Evolutionary conservation across 2,888 invertebrate species (phyloP), one percentile per base, ranked within the genome.

Genomic region (Hirudinaria manillensis): DNA sequence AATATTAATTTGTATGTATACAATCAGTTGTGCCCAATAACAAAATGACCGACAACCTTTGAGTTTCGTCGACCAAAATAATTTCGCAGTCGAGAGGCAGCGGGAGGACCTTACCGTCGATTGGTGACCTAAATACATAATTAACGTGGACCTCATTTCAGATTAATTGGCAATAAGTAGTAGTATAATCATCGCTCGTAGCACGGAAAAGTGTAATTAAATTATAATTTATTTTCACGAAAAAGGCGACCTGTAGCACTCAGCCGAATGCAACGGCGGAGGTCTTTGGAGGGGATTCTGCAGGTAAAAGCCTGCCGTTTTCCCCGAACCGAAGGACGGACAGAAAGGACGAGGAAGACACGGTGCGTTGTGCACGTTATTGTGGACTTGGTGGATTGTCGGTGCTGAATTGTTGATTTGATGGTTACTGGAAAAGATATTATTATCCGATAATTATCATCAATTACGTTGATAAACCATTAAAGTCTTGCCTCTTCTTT

Each of bases 11-110:
- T 32, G 51, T 29, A 74, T 36, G 3, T 38, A 3, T 51, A 74
- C 72, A 74, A 16, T 24, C 36, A 74, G 4, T 16, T 45, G 6
- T 45, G 45, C 1, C 70, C 27, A 29, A 68, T 6, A 68, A 38
- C 13, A 7, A 10, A 6, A 70, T 24, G 19, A n/a, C 21, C 29
- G 45, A 38, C 24, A 29, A 29, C 72, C 55, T 53, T 19, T 72
- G 72, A 53, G 27, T 55, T 29, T 72, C 56, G 21, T 27, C 45
- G 29, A 72, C 53, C n/a, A 72, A 19, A 29, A 72, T 72, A 27
- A 72, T 72, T 19, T 72, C 72, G 27, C 72, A 72, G 27, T 53
- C 53, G 27, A 53, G 27, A 53, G 72, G 29, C 29, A 68, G 29
- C 16, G 68, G 29, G n/a, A 68, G 32, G 1, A 32, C 10, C 32